Base-by-base conservation (phyloP, 2,888 invertebrate species). In the Leistus spinibarbis region DNA sequence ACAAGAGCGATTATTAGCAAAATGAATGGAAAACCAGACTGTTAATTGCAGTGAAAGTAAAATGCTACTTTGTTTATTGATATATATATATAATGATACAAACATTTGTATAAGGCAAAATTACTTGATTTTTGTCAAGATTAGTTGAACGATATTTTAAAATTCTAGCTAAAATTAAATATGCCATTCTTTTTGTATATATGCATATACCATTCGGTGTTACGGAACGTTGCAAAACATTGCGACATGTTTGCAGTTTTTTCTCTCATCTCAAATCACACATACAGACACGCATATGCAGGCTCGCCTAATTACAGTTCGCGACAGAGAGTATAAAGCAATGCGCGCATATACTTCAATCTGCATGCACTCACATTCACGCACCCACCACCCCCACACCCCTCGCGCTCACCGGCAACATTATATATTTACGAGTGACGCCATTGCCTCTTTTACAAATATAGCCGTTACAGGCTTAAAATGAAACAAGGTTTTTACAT, bases 291-390 rank as follows among this genome's bases (percentile, higher is more conserved):
- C 24, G 7, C 24, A 24, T 24, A 57, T 16, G 16, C n/a, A 13
- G 60, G 3, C 60, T 60, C 20, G 60, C 60, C 60, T 60, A 60
- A 60, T 60, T 60, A 60, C 60, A 60, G 60, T 17, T 60, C 20
- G 60, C 60, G 60, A 16, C 20, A 60, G 56, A 53, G 3, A 60
- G 60, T 60, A 60, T 60, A 60, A 60, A 60, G 60, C 60, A 17
- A 60, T 60, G 60, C 17, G 22, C 60, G 17, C 19, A 56, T 56
- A 56, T 56, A 56, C 56, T 56, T 56, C 56, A 56, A 56, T 60
- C 60, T 60, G 22, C 60, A 60, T 60, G 60, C 60, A 60, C 60
- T 60, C 60, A 60, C 60, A 16, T 20, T 60, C 60, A 60, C 19
- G 19, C 60, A 19, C 56, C 19, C 17, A 19, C 53, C 16, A 54